Base-by-base conservation (phyloP, 2,888 invertebrate species). In the Mantis religiosa region DNA sequence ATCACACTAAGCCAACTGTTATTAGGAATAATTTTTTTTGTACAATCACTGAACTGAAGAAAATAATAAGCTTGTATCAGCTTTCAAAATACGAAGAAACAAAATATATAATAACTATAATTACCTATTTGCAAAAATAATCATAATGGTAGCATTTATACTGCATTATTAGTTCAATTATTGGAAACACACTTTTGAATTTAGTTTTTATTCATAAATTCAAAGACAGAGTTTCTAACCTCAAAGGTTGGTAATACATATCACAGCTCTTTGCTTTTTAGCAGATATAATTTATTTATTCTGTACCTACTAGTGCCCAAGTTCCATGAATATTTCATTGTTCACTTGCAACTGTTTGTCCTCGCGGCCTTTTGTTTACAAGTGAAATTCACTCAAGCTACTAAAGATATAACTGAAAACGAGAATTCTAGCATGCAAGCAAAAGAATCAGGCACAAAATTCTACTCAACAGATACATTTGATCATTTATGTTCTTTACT, bases 371-470 rank as follows among this genome's bases (percentile, higher is more conserved):
- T 20, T 25, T 20, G 20, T 25, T 15, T 20, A 71, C 54, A 20
- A 8, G 54, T 2, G 83, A 7, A 14, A 4, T 83, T 83, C 20
- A 27, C 14, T n/a, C 83, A 83, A 20, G n/a, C 83, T 83, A 83
- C 28, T n/a, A 28, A 83, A 83, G 8, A 14, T 82, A 27, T 1
- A 83, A 28, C n/a, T 83, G 83, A 3, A 83, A 15, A 83, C 14
- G 14, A 28, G 14, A n/a, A 28, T 87, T 27, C 87, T 82, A 82
- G 25, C 87, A 87, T 87, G 87, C 82, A 82, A n/a, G 81, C 82
- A 87, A 71, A 86, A 86, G 28, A n/a, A 34, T 87, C 87, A 87
- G 34, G 87, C 87, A 87, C 87, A 87, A 87, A 87, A 27, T 6
- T 87, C 87, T 87, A 87, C 87, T 54, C 71, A 85, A 85, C 30